Percentiles rank a stretch among this genome's conserved stretches.
Evolutionary conservation across 2,113 vertebrate genomes (phyloP).

Genomic region (Labrus mixtus): DNA sequence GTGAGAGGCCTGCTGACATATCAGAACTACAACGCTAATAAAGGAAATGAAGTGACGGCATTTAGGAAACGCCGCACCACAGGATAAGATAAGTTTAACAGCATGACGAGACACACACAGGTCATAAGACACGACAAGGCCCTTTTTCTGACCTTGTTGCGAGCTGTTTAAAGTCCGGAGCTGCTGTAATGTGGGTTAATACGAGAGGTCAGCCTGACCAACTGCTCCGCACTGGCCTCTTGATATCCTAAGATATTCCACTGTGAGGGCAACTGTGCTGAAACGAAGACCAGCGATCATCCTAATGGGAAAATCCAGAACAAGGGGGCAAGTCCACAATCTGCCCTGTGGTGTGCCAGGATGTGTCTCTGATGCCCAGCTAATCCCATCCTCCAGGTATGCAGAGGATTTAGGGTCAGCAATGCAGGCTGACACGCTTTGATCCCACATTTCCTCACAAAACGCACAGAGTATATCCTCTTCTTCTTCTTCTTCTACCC

Average conservation of each 20-base stretch:
- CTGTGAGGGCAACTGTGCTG: not conserved
- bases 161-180: not conserved
- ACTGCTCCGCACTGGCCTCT: constrained; percentile 20
- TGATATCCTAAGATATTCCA: constrained; percentile 33
- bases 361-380: constrained; percentile 2
- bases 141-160: not conserved
- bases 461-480: not conserved
- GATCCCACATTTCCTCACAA: constrained; percentile 25
- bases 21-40: not conserved
- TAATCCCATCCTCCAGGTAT: constrained; percentile 49
- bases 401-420: constrained; percentile 35
- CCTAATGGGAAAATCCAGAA: constrained; percentile 40
- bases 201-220: constrained; percentile 1
- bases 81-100: not conserved
- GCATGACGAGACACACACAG: not conserved
- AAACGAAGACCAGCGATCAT: constrained; percentile 38
- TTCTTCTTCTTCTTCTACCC: not conserved
- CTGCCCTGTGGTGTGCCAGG: constrained; percentile 2
- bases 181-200: constrained; percentile 22
- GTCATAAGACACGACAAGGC: not conserved
- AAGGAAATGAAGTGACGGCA: not conserved
- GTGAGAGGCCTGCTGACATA: too few species aligned
- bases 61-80: not conserved
- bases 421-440: constrained; percentile 30
- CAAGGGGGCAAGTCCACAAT: constrained; percentile 6